Base-by-base conservation (phyloP, 2,113 vertebrate species). In the Elephantulus edwardii region DNA sequence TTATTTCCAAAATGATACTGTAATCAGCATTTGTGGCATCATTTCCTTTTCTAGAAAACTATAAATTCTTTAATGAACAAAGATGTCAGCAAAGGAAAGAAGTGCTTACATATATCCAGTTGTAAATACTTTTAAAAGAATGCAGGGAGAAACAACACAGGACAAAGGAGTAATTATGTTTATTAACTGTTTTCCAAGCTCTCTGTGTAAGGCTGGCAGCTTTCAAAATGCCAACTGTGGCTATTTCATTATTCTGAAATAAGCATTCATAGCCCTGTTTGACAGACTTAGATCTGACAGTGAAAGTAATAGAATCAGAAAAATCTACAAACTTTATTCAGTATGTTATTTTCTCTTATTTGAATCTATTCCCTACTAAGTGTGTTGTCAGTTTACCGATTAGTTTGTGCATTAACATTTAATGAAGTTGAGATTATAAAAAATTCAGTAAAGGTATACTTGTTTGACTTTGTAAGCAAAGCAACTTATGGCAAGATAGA, bases 371-470 rank as follows among this genome's bases (percentile, higher is more conserved):
- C 94, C 50, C 48, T 94, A 91, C 77, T 64, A 84, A 87, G 88
- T 85, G 13, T 88, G 58, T 91, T 92, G 90, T 40, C 68, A 91
- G 40, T 80, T 91, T 91, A 84, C 84, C n/a, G n/a, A n/a, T n/a
- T 89, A 90, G 52, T 71, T 91, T 78, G 28, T 83, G 93, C 42
- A 86, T 93, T 89, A 87, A 89, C 74, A 74, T 92, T 94, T 93
- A 95, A 88, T 92, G 78, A 91, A 84, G 2, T 62, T 91, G 74
- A 94, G 50, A 88, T 92, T 86, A 92, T 93, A 92, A 93, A 94
- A 95, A 89, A 85, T 87, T 94, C 78, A 92, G 50, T 83, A 64
- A 87, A 87, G n/a, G 54, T 86, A 16, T 92, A 80, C 46, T 80
- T 72, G 35, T 74, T 93, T 94, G 85, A 87, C 62, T 46, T 87